These are phyloP conservation scores for Ceriagrion tenellum DNA, from an alignment of 2,888 invertebrate species.

Conservation along the genomic window DNA sequence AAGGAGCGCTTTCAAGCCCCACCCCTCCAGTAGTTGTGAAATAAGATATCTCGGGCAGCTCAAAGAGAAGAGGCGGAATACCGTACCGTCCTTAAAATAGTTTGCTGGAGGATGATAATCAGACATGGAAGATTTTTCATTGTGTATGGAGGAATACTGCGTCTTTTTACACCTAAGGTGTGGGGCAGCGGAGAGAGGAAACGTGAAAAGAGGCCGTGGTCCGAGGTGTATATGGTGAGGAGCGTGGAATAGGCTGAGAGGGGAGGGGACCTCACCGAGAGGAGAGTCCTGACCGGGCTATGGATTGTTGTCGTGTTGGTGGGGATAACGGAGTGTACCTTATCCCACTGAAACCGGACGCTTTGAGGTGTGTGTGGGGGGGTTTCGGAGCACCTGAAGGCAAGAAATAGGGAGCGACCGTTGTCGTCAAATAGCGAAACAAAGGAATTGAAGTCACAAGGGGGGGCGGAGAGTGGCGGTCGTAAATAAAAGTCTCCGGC, in stretches of 20 bases:
- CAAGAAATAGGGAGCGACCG: neutral
- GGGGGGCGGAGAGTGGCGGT: neutral
- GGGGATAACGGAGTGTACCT: slow-evolving; percentile 3
- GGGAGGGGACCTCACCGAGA: neutral
- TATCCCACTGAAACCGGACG: slow-evolving; percentile 20
- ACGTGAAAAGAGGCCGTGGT: neutral
- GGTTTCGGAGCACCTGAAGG: neutral
- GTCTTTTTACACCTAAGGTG: neutral
- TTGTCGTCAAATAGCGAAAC: slow-evolving; percentile 27
- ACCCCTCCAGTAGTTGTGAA: neutral
- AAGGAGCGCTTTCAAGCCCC: too few relatives aligned
- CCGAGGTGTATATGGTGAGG: too few relatives aligned
- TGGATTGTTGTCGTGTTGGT: neutral
- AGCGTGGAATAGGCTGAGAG: too few relatives aligned
- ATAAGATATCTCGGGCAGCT: neutral
- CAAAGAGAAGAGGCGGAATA: neutral
- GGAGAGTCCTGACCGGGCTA: neutral
- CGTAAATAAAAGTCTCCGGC: neutral
- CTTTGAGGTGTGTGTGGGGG: neutral
- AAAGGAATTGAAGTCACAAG: neutral
- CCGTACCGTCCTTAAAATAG: neutral
- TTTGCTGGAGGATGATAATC: neutral
- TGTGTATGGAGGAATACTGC: neutral
- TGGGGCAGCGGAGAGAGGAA: neutral
- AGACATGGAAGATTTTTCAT: neutral